phyloP scores from a whole-genome alignment of 2,113 vertebrate genomes.

The Leucopternis melanops region DNA sequence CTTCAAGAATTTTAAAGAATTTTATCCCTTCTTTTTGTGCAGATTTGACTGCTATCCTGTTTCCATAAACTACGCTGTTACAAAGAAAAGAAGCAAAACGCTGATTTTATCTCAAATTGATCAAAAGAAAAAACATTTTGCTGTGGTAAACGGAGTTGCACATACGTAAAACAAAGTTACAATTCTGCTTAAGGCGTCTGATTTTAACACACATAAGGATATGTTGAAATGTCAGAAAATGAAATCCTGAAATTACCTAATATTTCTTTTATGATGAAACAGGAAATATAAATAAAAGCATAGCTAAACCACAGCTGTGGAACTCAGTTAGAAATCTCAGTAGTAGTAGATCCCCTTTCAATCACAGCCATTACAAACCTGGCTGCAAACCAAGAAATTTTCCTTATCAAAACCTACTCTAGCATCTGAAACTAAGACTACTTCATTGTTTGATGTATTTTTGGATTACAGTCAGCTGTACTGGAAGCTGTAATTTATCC shows the following conservation, averaged over 20 bases:
- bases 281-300: not conserved
- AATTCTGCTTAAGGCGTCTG: not conserved
- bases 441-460: not conserved
- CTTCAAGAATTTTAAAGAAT: not conserved
- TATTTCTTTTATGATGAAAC: not conserved
- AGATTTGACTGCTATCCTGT: not conserved
- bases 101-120: not conserved
- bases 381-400: not conserved
- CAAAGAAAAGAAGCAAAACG: not conserved
- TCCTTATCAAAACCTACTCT: not conserved
- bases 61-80: not conserved
- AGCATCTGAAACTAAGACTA: not conserved
- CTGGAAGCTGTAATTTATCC: not conserved
- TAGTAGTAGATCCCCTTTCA: not conserved
- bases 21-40: not conserved
- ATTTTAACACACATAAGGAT: not conserved
- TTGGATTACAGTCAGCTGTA: not conserved
- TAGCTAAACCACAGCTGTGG: not conserved
- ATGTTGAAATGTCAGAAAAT: not conserved
- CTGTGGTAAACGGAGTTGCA: not conserved
- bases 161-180: not conserved
- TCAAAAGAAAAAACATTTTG: not conserved
- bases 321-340: not conserved
- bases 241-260: not conserved
- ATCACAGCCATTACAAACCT: not conserved